These are phyloP conservation scores for Malurus splendens DNA, from an alignment of 2,797 vertebrate species.

Conservation along the genomic window DNA sequence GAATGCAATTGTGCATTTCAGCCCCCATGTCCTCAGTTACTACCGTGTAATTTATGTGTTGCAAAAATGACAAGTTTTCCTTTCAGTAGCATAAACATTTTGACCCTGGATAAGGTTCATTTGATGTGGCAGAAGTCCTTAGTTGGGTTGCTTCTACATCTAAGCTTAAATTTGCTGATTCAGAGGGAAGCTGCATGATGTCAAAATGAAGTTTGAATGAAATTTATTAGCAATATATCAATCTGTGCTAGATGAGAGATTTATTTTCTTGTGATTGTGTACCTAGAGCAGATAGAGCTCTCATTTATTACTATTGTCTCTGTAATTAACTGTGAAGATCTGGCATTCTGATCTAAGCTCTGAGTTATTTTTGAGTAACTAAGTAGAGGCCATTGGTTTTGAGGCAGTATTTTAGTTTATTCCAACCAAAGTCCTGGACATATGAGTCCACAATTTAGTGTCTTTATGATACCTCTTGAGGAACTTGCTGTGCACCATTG, in stretches of 20 bases:
- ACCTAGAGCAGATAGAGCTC: neutral
- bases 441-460: neutral
- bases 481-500: neutral
- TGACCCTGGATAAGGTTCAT: neutral
- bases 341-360: slow-evolving; percentile 4
- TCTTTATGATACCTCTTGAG: neutral
- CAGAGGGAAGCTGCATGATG: neutral
- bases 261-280: slow-evolving; percentile 9
- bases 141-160: neutral
- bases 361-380: neutral
- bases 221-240: neutral
- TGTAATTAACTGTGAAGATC: slow-evolving; percentile 18
- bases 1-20: slow-evolving; percentile 29
- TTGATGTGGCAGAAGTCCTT: neutral
- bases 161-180: neutral
- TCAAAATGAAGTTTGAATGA: neutral
- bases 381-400: neutral
- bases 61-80: slow-evolving; percentile 21
- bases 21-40: neutral
- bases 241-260: neutral
- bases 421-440: neutral
- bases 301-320: neutral
- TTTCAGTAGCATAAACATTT: slow-evolving; percentile 7
- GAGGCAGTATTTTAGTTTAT: neutral
- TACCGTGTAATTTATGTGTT: slow-evolving; percentile 40